Evolutionary conservation across 2,888 invertebrate species (phyloP).

Genomic region (Ophioninae sp.): DNA sequence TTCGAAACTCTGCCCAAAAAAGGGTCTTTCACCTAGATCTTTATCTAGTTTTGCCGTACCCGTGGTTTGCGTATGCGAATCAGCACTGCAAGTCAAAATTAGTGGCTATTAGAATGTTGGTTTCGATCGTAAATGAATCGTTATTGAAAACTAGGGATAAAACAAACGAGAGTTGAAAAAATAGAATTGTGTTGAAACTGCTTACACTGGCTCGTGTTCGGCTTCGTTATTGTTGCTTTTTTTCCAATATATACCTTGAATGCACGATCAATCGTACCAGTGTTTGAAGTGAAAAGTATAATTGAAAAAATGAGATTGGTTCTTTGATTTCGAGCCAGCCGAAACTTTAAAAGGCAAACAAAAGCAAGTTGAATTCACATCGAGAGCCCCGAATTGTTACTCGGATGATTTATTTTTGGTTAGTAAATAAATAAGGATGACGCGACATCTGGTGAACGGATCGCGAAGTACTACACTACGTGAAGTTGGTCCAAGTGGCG

Average conservation of each 20-base stretch:
- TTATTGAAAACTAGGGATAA: not conserved
- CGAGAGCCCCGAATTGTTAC: slow-evolving; percentile 30
- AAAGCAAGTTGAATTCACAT: not conserved
- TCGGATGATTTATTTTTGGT: slow-evolving; percentile 57
- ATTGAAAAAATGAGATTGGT: slow-evolving; percentile 20
- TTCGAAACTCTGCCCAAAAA: not conserved
- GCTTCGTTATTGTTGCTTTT: not conserved
- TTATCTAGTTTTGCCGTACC: not conserved
- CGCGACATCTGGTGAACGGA: slow-evolving; percentile 28
- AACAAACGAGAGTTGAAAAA: not conserved
- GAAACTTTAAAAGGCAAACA: slow-evolving; percentile 1
- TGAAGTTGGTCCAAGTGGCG: not conserved
- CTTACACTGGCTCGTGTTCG: not conserved
- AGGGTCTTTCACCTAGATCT: not conserved
- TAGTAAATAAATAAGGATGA: slow-evolving; percentile 62
- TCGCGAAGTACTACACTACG: not conserved
- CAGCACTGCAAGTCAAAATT: not conserved
- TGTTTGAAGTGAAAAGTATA: not conserved
- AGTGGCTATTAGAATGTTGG: not conserved
- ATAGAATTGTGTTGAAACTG: not conserved
- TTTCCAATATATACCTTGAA: not conserved
- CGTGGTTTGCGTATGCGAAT: not conserved
- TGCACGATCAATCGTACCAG: slow-evolving; percentile 24
- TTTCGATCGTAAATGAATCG: not conserved
- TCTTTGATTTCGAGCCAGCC: slow-evolving; percentile 41